Base-by-base conservation (phyloP, 2,113 vertebrate species). In the Malaclemys terrapin region DNA sequence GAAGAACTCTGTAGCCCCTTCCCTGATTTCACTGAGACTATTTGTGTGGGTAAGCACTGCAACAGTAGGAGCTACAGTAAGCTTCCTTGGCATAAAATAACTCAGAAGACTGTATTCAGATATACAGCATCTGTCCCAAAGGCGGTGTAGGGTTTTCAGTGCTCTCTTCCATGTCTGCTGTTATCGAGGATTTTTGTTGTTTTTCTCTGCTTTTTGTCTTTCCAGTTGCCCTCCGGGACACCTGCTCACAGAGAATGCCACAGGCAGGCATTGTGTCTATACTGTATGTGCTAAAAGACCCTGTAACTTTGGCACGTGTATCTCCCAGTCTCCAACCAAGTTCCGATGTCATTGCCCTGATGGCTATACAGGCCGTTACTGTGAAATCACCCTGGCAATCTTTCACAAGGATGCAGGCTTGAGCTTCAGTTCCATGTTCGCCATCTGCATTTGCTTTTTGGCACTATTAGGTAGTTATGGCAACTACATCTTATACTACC, bases 371-470 rank as follows among this genome's bases (percentile, higher is more conserved):
- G 99, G 99, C 6, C 98, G 47, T 49, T 98, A 93, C 98, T 99
- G 99, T 14, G 99, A 99, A 93, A 95, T 98, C 31, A 97, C 98
- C 0, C 98, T 99, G 97, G 98, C 99, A 2, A 94, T 99, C 90
- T 99, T 99, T 95, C 97, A 98, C 35, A 98, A 98, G 80, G 99
- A 99, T 3, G 98, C 98, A 42, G 99, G 99, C 89, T 98, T 99
- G 52, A 99, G 98, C 97, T 99, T 99, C 98, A 99, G 98, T 97
- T 99, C 99, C 50, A 98, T 99, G 79, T 99, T 99, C 11, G 99
- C 99, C 95, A 99, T 99, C 97, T 99, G 98, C 50, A 97, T 99
- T 97, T 99, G 99, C 97, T 99, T 99, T 98, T 97, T 99, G 98
- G 99, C 98, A 0, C 98, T 99, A 62, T 95, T 99, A 97, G 99